Percentiles rank a stretch among this genome's conserved stretches.
Conservation (phyloP, 1,140 invertebrate genomes). For the Ips typographus region DNA sequence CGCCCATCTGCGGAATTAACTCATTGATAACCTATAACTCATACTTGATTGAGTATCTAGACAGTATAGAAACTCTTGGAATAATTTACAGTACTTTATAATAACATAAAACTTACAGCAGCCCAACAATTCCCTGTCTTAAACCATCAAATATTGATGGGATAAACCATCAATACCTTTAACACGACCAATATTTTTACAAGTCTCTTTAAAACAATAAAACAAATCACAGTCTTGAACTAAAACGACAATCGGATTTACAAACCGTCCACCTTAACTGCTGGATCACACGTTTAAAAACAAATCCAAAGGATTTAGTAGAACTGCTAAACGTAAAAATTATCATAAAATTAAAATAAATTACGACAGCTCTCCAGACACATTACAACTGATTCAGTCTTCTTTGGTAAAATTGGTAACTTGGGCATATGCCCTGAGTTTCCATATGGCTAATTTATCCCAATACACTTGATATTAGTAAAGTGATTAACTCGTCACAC, state of each 20-base stretch:
- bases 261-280: no score
- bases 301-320: no score
- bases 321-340: not conserved
- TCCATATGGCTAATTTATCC: constrained; percentile 22
- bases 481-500: constrained; percentile 28
- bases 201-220: not conserved
- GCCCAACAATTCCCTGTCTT: constrained; percentile 10
- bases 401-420: constrained; percentile 51
- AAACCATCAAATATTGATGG: not conserved
- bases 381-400: constrained; percentile 49
- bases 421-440: constrained; percentile 40
- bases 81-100: constrained; percentile 44
- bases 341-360: constrained; percentile 40
- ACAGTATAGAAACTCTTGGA: constrained; percentile 44
- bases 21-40: constrained; percentile 24
- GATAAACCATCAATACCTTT: constrained; percentile 18
- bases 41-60: constrained; percentile 31
- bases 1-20: constrained; percentile 8
- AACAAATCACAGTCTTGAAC: constrained; percentile 18
- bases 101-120: constrained; percentile 38
- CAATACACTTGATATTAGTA: constrained; percentile 15
- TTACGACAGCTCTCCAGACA: constrained; percentile 45
- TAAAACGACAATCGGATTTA: constrained; percentile 10
- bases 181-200: no score
- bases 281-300: no score